These are phyloP conservation scores for Monodelphis domestica DNA, from an alignment of 2,797 vertebrate genomes.

Conservation along the genomic window DNA sequence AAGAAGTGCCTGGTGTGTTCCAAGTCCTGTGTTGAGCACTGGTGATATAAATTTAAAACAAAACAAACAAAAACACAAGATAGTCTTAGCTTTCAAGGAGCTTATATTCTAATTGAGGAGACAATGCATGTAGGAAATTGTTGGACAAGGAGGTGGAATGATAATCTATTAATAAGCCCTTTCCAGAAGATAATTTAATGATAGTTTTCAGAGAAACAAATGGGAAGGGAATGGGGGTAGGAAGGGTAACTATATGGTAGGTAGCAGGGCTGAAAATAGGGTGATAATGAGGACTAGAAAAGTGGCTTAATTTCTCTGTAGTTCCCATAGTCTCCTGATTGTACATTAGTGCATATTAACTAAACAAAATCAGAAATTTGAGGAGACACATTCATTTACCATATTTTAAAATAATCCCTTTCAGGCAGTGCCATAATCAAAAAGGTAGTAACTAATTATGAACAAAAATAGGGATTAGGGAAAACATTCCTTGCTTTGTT, in stretches of 20 bases:
- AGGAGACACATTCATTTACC: neutral
- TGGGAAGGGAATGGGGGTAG: neutral
- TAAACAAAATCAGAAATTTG: neutral
- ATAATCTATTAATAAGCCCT: neutral
- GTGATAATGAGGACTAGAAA: neutral
- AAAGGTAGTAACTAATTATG: neutral
- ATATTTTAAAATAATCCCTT: neutral
- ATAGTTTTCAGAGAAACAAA: neutral
- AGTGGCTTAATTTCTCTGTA: neutral
- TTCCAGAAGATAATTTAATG: neutral
- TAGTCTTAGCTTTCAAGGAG: neutral
- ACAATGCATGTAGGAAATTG: neutral
- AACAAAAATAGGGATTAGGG: neutral
- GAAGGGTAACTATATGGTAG: neutral
- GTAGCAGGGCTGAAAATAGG: neutral
- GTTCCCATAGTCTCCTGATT: neutral
- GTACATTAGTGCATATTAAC: neutral
- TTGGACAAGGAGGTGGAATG: neutral
- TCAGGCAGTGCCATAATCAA: neutral
- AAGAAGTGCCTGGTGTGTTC: neutral
- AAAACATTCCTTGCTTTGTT: neutral
- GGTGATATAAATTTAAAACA: neutral
- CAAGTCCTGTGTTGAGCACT: neutral
- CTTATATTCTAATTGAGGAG: neutral
- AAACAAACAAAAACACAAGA: neutral